Conservation (phyloP, 53 echinoderm and acorn worm genomes). For the Stichopus horrens region DNA sequence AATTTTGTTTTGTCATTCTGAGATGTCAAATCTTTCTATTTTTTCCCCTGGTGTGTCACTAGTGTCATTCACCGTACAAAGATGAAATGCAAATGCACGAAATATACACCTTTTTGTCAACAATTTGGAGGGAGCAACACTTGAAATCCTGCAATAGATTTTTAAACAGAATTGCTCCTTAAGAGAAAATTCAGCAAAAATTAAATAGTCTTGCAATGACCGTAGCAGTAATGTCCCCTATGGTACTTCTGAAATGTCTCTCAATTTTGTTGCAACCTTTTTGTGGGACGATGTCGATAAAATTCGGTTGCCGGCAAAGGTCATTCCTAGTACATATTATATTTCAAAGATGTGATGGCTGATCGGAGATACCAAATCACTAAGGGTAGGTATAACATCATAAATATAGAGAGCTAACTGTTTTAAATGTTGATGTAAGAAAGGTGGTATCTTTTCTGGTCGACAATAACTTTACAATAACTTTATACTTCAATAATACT, state of each 20-base stretch:
- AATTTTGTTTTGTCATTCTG: background rate
- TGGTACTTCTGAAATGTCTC: background rate
- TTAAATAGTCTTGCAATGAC: background rate
- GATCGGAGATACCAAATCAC: too few species aligned
- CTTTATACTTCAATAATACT: too few species aligned
- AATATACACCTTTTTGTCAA: conserved; percentile 9
- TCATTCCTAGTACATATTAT: too few species aligned
- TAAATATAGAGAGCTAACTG: too few species aligned
- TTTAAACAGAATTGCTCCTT: background rate
- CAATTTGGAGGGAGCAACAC: background rate
- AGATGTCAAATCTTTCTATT: background rate
- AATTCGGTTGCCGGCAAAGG: too few species aligned
- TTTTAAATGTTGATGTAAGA: too few species aligned
- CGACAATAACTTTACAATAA: too few species aligned
- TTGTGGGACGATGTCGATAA: too few species aligned
- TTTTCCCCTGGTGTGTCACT: background rate
- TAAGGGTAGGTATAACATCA: too few species aligned
- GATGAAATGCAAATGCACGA: conserved; percentile 26
- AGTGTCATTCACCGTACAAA: background rate
- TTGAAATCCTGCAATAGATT: background rate
- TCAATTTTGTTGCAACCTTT: too few species aligned
- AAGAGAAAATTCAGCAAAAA: background rate
- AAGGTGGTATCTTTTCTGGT: too few species aligned
- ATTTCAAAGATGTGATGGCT: too few species aligned
- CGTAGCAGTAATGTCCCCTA: background rate